Evolutionary conservation across 2,888 invertebrate genomes (phyloP).

Genomic region (Pasiphila rectangulata): DNA sequence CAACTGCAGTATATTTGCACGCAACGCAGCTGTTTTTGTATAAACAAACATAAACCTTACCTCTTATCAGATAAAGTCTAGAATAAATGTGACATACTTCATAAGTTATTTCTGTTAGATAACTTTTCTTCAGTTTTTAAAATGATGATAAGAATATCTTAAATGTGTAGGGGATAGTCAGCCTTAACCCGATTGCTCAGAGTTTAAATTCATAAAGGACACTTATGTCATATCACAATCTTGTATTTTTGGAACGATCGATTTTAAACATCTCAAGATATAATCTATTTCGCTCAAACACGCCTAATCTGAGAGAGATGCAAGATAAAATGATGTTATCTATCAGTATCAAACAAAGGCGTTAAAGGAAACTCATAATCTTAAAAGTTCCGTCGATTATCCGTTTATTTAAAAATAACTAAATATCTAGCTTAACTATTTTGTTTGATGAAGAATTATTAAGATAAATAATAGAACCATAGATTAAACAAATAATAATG

Average conservation of each 20-base stretch:
- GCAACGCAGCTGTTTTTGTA: slow-evolving; percentile 2
- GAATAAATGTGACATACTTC: slow-evolving; percentile 4
- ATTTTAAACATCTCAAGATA: neutral
- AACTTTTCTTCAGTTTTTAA: slow-evolving; percentile 31
- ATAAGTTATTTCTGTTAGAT: slow-evolving; percentile 23
- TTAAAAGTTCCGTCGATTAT: no score
- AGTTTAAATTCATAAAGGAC: neutral
- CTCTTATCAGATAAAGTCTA: slow-evolving; percentile 6
- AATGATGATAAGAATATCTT: slow-evolving; percentile 21
- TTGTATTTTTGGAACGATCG: neutral
- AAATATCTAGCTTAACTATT: neutral
- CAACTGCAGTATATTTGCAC: slow-evolving; percentile 1
- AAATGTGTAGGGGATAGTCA: neutral
- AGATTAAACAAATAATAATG: no score
- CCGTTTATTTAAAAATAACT: no score
- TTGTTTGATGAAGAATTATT: no score
- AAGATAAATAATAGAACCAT: no score
- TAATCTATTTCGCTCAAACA: slow-evolving; percentile 5
- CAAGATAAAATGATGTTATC: neutral
- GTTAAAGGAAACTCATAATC: no score
- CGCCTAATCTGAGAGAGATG: slow-evolving; percentile 8
- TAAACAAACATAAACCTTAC: slow-evolving; percentile 1
- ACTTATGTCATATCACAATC: no score
- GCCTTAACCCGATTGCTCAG: slow-evolving; percentile 1
- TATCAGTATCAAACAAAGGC: neutral